phyloP scores from a whole-genome alignment of 2,888 invertebrate genomes.

The Netelia virgata region DNA sequence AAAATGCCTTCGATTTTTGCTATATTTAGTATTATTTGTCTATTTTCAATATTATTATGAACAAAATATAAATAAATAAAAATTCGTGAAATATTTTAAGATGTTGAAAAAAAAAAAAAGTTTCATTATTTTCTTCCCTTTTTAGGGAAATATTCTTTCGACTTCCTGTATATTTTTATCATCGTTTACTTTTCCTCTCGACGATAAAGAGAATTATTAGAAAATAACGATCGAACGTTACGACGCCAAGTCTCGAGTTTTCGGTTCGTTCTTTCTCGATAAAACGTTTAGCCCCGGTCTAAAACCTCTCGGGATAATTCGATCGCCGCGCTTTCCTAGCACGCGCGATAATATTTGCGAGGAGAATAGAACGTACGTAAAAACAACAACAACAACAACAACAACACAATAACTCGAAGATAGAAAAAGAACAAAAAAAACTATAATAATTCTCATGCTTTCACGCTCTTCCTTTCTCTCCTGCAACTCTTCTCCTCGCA shows the following conservation, averaged over 20 bases:
- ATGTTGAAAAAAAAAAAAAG: too few species aligned
- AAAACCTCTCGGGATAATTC: conserved; percentile 9
- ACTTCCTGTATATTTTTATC: too few species aligned
- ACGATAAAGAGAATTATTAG: too few species aligned
- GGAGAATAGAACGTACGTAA: conserved; percentile 6
- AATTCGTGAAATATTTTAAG: too few species aligned
- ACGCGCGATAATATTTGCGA: conserved; percentile 2
- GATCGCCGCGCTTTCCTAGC: conserved; percentile 19
- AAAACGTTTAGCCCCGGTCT: background rate
- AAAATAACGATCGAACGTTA: background rate
- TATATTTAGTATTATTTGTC: too few species aligned
- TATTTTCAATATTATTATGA: too few species aligned
- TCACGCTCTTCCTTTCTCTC: conserved; percentile 54
- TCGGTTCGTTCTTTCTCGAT: background rate
- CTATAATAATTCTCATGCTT: conserved; percentile 39
- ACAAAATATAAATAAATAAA: too few species aligned
- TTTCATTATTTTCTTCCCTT: too few species aligned
- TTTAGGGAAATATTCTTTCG: too few species aligned
- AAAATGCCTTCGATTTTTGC: too few species aligned
- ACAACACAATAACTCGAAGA: background rate
- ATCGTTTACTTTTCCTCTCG: too few species aligned
- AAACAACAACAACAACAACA: background rate
- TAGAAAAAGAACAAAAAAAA: background rate
- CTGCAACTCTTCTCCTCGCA: conserved; percentile 37
- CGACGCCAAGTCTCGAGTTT: background rate